A percentile compares a stretch with the other conserved stretches of the same genome.
Conservation (phyloP, 1,140 invertebrate species). For the Aphelinus atriplicis region DNA sequence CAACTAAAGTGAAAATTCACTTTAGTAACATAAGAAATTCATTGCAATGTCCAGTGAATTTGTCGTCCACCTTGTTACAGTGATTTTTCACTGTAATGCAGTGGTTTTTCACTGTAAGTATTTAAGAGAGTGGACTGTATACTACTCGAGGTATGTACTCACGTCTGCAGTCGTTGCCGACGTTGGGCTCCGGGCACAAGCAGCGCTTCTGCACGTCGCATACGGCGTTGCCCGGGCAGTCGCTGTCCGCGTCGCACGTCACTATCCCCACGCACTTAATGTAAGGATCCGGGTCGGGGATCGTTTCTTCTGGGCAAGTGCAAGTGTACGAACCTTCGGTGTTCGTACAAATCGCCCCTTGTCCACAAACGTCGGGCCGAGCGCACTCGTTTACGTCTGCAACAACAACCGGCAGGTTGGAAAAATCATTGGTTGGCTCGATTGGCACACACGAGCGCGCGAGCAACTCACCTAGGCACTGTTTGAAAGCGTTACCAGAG, state of each 20-base stretch:
- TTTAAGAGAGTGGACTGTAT: conserved; percentile 22
- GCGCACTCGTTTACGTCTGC: conserved; percentile 86
- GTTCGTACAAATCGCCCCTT: conserved; percentile 83
- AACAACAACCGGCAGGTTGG: conserved; percentile 31
- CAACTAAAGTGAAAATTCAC: too few species aligned
- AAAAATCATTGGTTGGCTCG: neutral
- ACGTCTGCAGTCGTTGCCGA: conserved; percentile 91
- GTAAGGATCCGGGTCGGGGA: conserved; percentile 84
- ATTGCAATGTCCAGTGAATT: too few species aligned
- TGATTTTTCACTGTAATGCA: too few species aligned
- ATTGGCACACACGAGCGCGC: too few species aligned
- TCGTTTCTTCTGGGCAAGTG: conserved; percentile 80
- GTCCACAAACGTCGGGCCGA: conserved; percentile 74
- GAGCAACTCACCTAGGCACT: conserved; percentile 72
- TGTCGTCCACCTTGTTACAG: too few species aligned
- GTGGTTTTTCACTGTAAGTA: conserved; percentile 32
- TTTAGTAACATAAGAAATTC: too few species aligned
- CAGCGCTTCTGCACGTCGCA: conserved; percentile 82
- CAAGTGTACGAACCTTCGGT: conserved; percentile 81
- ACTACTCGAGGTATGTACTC: conserved; percentile 61
- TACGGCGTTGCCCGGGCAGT: conserved; percentile 90
- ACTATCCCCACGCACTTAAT: conserved; percentile 82
- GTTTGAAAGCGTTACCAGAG: conserved; percentile 80
- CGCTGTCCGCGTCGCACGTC: conserved; percentile 76
- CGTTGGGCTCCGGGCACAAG: conserved; percentile 88